Conservation (phyloP, 2,797 vertebrate species). For the Microhierax caerulescens region DNA sequence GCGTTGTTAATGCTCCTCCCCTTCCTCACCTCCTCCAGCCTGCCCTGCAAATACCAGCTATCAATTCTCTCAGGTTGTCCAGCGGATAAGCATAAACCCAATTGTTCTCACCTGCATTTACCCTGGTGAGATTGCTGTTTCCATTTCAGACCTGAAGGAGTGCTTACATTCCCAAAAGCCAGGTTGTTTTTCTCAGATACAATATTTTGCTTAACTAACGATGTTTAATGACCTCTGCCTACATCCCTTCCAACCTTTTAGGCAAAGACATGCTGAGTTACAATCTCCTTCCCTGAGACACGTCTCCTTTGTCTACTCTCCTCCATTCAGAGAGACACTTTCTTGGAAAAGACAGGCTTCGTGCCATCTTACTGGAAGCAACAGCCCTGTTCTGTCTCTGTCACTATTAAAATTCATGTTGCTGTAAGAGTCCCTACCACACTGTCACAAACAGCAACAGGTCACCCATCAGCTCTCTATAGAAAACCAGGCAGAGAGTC, state of each 20-base stretch:
- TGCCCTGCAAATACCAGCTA: not conserved
- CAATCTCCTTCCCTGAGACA: not conserved
- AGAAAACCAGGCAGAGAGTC: not conserved
- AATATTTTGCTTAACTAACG: not conserved
- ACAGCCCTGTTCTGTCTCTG: not conserved
- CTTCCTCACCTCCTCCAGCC: accelerated
- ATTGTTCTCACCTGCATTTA: not conserved
- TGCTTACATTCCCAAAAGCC: not conserved
- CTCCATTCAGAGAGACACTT: not conserved
- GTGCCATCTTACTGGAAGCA: not conserved
- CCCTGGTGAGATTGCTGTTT: not conserved
- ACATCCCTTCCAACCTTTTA: not conserved
- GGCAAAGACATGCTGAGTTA: not conserved
- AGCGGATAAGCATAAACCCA: accelerated
- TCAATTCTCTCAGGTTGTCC: not conserved
- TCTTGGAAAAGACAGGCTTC: not conserved
- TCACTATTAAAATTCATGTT: not conserved
- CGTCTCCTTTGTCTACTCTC: not conserved
- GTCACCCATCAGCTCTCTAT: not conserved
- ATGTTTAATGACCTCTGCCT: not conserved
- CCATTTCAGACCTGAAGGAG: not conserved
- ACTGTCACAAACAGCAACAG: not conserved
- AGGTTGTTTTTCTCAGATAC: not conserved
- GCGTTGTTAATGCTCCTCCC: not conserved
- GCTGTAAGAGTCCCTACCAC: not conserved